Conservation (phyloP, 2,888 invertebrate genomes). For the Schrankia costaestrigalis region DNA sequence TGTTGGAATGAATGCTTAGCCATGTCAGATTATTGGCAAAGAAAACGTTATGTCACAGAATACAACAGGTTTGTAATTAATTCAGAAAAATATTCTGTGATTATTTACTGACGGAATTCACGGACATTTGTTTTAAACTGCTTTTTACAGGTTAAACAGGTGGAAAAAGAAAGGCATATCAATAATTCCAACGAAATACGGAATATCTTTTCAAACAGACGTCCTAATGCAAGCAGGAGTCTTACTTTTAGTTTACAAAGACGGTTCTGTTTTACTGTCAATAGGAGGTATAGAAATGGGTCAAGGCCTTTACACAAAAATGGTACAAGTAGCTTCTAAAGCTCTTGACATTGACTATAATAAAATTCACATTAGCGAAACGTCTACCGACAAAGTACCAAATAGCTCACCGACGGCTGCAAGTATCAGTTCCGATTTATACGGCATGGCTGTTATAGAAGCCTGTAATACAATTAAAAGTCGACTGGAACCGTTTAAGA, state of each 20-base stretch:
- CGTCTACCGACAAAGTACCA: constrained; percentile 90
- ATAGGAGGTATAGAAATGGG: constrained; percentile 96
- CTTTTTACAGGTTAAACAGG: constrained; percentile 79
- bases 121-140: not conserved
- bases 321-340: constrained; percentile 90
- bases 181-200: constrained; percentile 87
- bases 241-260: constrained; percentile 87
- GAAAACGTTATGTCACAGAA: constrained; percentile 79
- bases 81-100: not conserved
- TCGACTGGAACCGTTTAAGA: constrained; percentile 84
- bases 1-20: constrained; percentile 90
- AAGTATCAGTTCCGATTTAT: constrained; percentile 88
- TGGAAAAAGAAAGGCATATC: constrained; percentile 90
- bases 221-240: constrained; percentile 89
- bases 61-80: constrained; percentile 83
- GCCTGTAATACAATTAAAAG: constrained; percentile 85
- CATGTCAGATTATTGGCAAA: constrained; percentile 82
- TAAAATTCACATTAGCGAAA: constrained; percentile 87
- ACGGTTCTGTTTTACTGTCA: constrained; percentile 88
- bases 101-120: not conserved
- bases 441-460: constrained; percentile 89
- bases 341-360: constrained; percentile 81
- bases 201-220: constrained; percentile 84
- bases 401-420: constrained; percentile 91
- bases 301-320: constrained; percentile 94